phyloP scores from a whole-genome alignment of 1,140 invertebrate genomes.

The honey bee (Apis mellifera) region DNA sequence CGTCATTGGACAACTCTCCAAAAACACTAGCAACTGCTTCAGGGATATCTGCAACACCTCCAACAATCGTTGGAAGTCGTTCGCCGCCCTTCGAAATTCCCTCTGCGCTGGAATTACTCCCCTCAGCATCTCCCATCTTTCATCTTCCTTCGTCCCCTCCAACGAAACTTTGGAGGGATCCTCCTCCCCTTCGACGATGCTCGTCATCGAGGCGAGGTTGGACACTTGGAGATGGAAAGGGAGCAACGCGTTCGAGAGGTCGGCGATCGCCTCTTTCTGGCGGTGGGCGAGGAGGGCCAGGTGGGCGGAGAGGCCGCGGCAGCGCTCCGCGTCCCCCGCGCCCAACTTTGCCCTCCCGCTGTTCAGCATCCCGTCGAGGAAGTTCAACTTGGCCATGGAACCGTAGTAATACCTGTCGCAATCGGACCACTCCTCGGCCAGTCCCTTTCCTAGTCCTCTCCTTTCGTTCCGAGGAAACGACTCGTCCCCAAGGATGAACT shows the following conservation, averaged over 20 bases:
- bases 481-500: constrained; percentile 76
- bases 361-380: constrained; percentile 85
- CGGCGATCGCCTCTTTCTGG: constrained; percentile 77
- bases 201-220: constrained; percentile 60
- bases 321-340: constrained; percentile 89
- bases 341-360: constrained; percentile 90
- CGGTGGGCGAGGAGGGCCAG: constrained; percentile 84
- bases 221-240: constrained; percentile 72
- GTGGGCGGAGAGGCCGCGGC: constrained; percentile 90
- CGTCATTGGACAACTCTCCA: constrained; percentile 83
- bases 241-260: constrained; percentile 73
- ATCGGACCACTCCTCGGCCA: constrained; percentile 86
- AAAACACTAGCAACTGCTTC: constrained; percentile 83
- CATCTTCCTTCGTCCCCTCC: too few relatives aligned
- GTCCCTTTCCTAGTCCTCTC: background rate
- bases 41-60: constrained; percentile 80
- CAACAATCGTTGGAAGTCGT: constrained; percentile 80
- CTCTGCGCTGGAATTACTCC: constrained; percentile 59
- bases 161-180: too few relatives aligned
- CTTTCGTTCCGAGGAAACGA: background rate
- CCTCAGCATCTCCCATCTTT: too few relatives aligned
- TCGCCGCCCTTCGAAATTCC: constrained; percentile 59
- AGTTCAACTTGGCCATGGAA: constrained; percentile 86
- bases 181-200: too few relatives aligned
- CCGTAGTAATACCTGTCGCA: constrained; percentile 90